These are phyloP conservation scores for Acanthosepion pharaonis DNA, from an alignment of 2,888 invertebrate species.

Conservation along the genomic window DNA sequence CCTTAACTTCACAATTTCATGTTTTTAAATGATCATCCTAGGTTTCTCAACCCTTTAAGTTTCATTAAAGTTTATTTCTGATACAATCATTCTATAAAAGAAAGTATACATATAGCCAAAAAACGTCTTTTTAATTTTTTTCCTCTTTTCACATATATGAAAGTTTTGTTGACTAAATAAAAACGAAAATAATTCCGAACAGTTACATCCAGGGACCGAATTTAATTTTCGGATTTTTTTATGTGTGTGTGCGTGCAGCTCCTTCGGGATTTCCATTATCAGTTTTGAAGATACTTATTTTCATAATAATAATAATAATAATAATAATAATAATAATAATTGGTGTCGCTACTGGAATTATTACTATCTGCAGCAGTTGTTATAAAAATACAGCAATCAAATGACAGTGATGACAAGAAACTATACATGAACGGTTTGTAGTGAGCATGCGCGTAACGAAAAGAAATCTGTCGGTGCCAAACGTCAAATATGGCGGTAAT, in stretches of 20 bases:
- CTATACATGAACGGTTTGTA: not conserved
- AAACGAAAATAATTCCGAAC: not conserved
- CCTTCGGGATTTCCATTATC: not conserved
- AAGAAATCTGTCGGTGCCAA: slow-evolving; percentile 24
- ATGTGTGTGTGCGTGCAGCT: not conserved
- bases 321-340: not conserved
- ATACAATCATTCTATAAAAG: no score
- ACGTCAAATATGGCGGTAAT: slow-evolving; percentile 42
- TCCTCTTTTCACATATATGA: no score
- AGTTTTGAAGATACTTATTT: no score
- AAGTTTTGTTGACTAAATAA: not conserved
- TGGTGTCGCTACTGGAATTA: not conserved
- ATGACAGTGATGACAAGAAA: not conserved
- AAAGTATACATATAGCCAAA: no score
- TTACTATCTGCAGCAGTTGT: not conserved
- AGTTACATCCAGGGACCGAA: not conserved
- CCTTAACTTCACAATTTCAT: no score
- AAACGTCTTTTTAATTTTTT: no score
- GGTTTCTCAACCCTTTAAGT: no score
- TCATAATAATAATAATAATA: not conserved
- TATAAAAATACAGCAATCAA: not conserved
- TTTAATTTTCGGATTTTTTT: not conserved
- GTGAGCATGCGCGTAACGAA: slow-evolving; percentile 9
- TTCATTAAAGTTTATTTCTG: no score
- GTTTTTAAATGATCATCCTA: no score